Base-by-base conservation (phyloP, 2,888 invertebrate genomes). In the Drosophila barbarae region DNA sequence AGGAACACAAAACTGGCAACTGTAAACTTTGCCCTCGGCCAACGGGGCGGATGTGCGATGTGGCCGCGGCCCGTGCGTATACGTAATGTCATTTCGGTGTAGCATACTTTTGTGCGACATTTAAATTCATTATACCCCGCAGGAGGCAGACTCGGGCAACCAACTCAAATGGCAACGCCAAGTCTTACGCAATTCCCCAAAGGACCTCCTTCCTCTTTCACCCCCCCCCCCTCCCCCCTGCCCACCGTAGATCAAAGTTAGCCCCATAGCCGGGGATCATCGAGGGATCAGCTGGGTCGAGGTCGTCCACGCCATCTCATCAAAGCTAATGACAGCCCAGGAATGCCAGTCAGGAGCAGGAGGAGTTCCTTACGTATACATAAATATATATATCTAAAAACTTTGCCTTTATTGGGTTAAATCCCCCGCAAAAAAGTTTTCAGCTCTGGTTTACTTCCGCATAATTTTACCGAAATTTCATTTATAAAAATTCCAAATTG, bases 71-170 rank as follows among this genome's bases (percentile, higher is more conserved):
- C 56, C 38, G 28, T 65, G 58, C 78, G 78, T 73, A 76, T 73
- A 78, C 76, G 68, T 78, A 78, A 76, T 76, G 71, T 56, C 51
- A 53, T 78, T 76, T 71, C 52, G 57, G 49, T 70, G 71, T 69
- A 68, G 68, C 61, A 60, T 64, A 73, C 71, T 69, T 73, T 71
- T 56, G 73, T 68, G 73, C 71, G 61, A 65, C 66, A 71, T 73
- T 76, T 67, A 73, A 76, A 76, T 76, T 73, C 67, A 73, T 73
- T 71, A 65, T 53, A 53, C 39, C 54, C 65, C 46, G 28, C 64
- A 39, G 47, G 32, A 60, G 46, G 46, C 32, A 12, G 15, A 13
- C 46, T 47, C 32, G 21, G 46, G 32, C 13, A 32, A 61, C 44
- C 26, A 26, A 26, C 26, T 36, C 44, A 8, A 28, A 36, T 15